phyloP scores from a whole-genome alignment of 2,888 invertebrate genomes.

The Andrena fulva region DNA sequence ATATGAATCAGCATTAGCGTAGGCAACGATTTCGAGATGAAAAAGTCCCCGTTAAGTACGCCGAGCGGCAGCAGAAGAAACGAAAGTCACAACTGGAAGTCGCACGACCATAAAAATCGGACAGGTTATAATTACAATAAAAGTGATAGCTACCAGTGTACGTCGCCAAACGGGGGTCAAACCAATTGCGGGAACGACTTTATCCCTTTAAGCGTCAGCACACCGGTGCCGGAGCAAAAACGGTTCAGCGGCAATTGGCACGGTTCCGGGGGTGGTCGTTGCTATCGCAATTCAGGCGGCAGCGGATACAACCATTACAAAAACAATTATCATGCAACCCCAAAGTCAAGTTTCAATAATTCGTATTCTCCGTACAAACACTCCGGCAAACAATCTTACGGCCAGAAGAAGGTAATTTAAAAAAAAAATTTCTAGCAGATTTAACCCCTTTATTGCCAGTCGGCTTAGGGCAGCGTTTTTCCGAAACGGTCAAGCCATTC shows the following conservation, averaged over 20 bases:
- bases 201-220: slow-evolving; percentile 73
- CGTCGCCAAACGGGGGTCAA: slow-evolving; percentile 55
- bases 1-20: slow-evolving; percentile 20
- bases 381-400: slow-evolving; percentile 54
- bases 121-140: slow-evolving; percentile 68
- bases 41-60: slow-evolving; percentile 77
- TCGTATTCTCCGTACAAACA: slow-evolving; percentile 61
- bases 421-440: neutral
- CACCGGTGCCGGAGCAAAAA: slow-evolving; percentile 61
- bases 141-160: slow-evolving; percentile 53
- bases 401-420: slow-evolving; percentile 65
- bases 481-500: too few species aligned
- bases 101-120: slow-evolving; percentile 42
- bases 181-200: slow-evolving; percentile 63
- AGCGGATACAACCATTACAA: slow-evolving; percentile 57
- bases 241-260: slow-evolving; percentile 63
- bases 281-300: slow-evolving; percentile 51
- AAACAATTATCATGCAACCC: slow-evolving; percentile 66
- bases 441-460: too few species aligned
- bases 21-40: slow-evolving; percentile 66
- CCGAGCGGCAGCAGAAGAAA: slow-evolving; percentile 65
- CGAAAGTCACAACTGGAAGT: slow-evolving; percentile 64
- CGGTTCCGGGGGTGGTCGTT: slow-evolving; percentile 48
- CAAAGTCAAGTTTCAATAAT: slow-evolving; percentile 66
- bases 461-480: too few species aligned